Conservation (phyloP, 2,888 invertebrate genomes). For the Tineola bisselliella region DNA sequence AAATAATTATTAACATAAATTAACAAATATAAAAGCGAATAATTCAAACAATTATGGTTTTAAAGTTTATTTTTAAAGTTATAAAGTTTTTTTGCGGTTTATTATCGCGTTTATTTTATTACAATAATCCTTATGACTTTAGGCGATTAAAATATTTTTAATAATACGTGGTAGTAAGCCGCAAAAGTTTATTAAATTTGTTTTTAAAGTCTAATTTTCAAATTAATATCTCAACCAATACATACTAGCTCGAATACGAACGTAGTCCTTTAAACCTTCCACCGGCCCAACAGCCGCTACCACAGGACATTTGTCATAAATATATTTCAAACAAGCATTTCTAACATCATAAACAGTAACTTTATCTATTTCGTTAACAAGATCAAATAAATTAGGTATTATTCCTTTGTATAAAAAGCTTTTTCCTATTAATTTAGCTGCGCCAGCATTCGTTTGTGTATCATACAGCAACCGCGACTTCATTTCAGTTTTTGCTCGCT, state of each 20-base stretch:
- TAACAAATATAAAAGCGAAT: no score
- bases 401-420: slow-evolving; percentile 92
- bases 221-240: slow-evolving; percentile 73
- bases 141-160: no score
- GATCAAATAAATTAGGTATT: slow-evolving; percentile 85
- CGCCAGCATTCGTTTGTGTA: slow-evolving; percentile 86
- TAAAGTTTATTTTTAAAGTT: no score
- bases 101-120: no score
- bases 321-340: slow-evolving; percentile 83
- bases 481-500: slow-evolving; percentile 87
- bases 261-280: slow-evolving; percentile 87
- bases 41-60: no score
- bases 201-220: no score
- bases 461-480: slow-evolving; percentile 91
- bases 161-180: no score
- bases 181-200: no score
- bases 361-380: slow-evolving; percentile 84
- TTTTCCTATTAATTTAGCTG: slow-evolving; percentile 95
- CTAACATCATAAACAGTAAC: slow-evolving; percentile 79
- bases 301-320: slow-evolving; percentile 91
- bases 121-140: no score
- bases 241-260: slow-evolving; percentile 79
- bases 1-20: no score
- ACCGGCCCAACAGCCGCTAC: slow-evolving; percentile 90
- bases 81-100: no score